Evolutionary conservation across 2,113 vertebrate genomes (phyloP), one percentile per base, ranked within the genome.

Genomic region (Sebastes schlegelii): DNA sequence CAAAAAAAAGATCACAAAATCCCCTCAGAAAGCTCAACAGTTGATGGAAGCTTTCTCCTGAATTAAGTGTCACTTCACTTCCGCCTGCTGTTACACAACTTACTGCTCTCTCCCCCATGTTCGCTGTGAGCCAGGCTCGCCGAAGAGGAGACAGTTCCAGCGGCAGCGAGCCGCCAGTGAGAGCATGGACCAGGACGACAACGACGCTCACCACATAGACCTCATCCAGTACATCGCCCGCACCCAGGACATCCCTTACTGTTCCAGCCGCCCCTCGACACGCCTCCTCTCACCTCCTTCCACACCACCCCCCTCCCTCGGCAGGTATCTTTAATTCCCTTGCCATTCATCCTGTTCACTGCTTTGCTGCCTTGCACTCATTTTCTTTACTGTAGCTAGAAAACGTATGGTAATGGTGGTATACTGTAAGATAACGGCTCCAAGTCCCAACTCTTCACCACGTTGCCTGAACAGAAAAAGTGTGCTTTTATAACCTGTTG

Each of bases 251-350:
- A 40, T 95, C 16, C 76, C 95, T 74, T 96, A 96, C 92, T 90
- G 92, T 62, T 92, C 95, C 4, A 76, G 91, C 52, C 92, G 95
- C 68, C 81, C 92, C 58, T 74, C 90, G 64, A 63, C 93, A 11
- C 89, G 89, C 76, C 95, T 96, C 88, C 95, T 95, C 86, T 94
- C 97, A 57, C 93, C 96, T 81, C 96, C 96, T 4, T 83, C 96
- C 90, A 96, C 97, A 89, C 97, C 97, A 84, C 93, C 97, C 92
- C 97, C 97, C 91, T 94, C 97, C 96, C 97, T 98, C 95, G 97
- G 97, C 98, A 99, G 98, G 98, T 98, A 99, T 98, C 96, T 97
- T 99, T 96, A 96, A 96, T 96, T 96, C 91, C 94, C 94, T 96
- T 94, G 90, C 92, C 95, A 95, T 95, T 94, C 95, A 96, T 96